Percentiles rank a stretch among this genome's conserved stretches.
Evolutionary conservation across 2,888 invertebrate species (phyloP).

Genomic region (Agrochola macilenta): DNA sequence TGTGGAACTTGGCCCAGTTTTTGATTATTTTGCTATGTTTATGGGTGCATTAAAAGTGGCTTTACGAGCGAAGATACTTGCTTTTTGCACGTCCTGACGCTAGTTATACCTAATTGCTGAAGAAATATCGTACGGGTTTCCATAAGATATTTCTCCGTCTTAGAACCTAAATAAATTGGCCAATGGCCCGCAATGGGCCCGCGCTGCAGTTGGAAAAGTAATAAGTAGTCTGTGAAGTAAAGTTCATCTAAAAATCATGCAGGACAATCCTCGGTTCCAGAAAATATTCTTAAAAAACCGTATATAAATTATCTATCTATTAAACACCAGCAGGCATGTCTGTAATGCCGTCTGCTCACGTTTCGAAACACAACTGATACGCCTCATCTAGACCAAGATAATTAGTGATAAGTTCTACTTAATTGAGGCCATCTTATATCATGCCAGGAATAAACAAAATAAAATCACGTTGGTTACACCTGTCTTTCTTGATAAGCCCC

Average conservation of each 20-base stretch:
- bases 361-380: slow-evolving; percentile 52
- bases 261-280: background rate
- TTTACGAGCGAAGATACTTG: background rate
- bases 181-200: background rate
- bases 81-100: background rate
- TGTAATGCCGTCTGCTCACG: slow-evolving; percentile 47
- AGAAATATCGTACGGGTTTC: background rate
- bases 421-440: slow-evolving; percentile 66
- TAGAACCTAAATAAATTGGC: background rate
- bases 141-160: background rate
- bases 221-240: no score
- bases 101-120: no score
- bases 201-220: background rate
- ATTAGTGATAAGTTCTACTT: slow-evolving; percentile 59
- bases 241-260: no score
- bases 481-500: slow-evolving; percentile 30
- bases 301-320: background rate
- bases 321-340: background rate
- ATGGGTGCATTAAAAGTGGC: slow-evolving; percentile 10
- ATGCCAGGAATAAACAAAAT: slow-evolving; percentile 20
- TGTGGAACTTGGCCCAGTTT: slow-evolving; percentile 55
- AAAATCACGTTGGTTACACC: slow-evolving; percentile 36
- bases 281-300: background rate
- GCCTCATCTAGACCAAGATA: slow-evolving; percentile 65
- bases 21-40: slow-evolving; percentile 24